Conservation (phyloP, 2,797 vertebrate species). For the Percopsis omiscomaycus region DNA sequence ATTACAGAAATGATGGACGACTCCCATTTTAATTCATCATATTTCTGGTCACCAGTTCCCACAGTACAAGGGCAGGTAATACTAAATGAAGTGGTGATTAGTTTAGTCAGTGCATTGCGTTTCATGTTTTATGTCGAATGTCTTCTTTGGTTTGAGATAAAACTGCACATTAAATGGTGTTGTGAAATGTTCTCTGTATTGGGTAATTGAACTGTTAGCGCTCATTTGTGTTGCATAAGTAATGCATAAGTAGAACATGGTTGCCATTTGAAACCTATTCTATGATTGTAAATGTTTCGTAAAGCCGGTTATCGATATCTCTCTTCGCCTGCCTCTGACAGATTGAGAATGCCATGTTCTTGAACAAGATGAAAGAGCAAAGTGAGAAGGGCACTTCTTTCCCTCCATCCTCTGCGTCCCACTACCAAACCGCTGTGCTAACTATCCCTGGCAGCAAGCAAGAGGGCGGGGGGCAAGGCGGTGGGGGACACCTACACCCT, state of each 20-base stretch:
- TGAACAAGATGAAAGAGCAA: constrained; percentile 98
- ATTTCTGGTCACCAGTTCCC: constrained; percentile 95
- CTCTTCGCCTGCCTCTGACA: constrained; percentile 48
- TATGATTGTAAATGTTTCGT: no score
- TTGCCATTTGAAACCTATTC: no score
- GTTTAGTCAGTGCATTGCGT: background rate
- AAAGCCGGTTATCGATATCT: background rate
- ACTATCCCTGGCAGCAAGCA: constrained; percentile 87
- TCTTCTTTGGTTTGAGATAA: background rate
- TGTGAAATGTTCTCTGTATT: background rate
- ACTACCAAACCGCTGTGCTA: constrained; percentile 90
- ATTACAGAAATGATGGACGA: constrained; percentile 92
- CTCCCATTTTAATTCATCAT: constrained; percentile 97
- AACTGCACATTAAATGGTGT: background rate
- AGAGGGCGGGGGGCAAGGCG: constrained; percentile 68
- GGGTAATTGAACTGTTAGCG: background rate
- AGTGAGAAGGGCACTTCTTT: constrained; percentile 88
- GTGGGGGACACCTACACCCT: constrained; percentile 81
- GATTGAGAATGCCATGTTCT: constrained; percentile 98
- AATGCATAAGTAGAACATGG: background rate
- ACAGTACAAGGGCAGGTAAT: constrained; percentile 93
- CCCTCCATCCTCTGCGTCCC: constrained; percentile 82
- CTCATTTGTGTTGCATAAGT: background rate
- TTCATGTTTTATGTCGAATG: no score
- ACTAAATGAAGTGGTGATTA: background rate